Base-by-base conservation (phyloP, 2,797 vertebrate genomes). In the Ispidina picta region DNA sequence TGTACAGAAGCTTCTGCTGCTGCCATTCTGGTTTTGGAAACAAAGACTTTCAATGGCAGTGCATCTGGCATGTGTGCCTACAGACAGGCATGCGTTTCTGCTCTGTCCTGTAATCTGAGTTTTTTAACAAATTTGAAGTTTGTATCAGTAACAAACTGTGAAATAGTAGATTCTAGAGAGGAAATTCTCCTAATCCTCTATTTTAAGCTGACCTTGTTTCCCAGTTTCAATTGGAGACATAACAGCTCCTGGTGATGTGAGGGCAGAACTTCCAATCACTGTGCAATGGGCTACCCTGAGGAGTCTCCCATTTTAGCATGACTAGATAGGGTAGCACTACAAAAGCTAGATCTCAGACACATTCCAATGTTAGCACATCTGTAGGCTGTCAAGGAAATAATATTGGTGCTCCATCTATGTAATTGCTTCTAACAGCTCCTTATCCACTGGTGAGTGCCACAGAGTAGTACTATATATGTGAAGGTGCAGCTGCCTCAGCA, bases 81-180 rank as follows among this genome's bases (percentile, higher is more conserved):
- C 7, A 83, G 29, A 52, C 1, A 6, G 62, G 51, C 25, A 91
- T 80, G 39, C 31, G 68, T 59, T 52, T 80, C 78, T 81, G 15
- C 46, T 93, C 22, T 59, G 15, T 37, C 43, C 19, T 54, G 25
- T 69, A 91, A 92, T 52, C 60, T 83, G 90, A 90, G 76, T 74
- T 94, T 74, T 90, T 41, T 1, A 1, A 71, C 73, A 69, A 75
- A 51, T 12, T 2, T 70, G 12, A 82, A 54, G 41, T 41, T 81
- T 68, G 4, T 13, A 31, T 41, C 12, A 44, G 33, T 15, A 9
- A 6, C 10, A 65, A 48, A 65, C 8, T 44, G 17, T 13, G 31
- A 73, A 64, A 75, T 8, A 49, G 15, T 16, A 9, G 23, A 86
- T 31, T 51, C 6, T 21, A 39, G 22, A 63, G 7, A 64, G 8